Percentiles rank a stretch among this genome's conserved stretches.
These are phyloP conservation scores for Microctenopoma stevenorrisi DNA, from an alignment of 2,797 vertebrate species.

Conservation along the genomic window DNA sequence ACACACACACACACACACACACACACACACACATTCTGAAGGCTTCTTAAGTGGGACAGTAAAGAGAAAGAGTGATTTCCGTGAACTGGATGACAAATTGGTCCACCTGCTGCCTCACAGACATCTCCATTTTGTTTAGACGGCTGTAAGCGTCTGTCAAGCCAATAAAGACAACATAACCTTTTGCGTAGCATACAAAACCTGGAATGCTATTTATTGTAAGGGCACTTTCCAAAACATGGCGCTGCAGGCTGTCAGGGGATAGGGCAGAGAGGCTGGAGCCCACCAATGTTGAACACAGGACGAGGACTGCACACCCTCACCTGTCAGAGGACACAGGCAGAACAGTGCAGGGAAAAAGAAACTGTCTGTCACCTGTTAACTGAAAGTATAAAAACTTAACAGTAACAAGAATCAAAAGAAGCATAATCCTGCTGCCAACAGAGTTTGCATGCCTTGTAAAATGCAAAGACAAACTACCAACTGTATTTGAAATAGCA, in stretches of 20 bases:
- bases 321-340: conserved; percentile 36
- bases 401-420: conserved; percentile 1
- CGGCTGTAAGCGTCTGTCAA: conserved; percentile 63
- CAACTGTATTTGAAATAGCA: neutral
- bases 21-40: too few species aligned
- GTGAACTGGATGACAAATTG: conserved; percentile 59
- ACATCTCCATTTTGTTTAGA: conserved; percentile 72
- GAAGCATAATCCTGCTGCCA: neutral
- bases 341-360: conserved; percentile 1
- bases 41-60: conserved; percentile 16
- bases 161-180: conserved; percentile 74
- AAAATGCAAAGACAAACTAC: neutral
- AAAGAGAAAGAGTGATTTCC: conserved; percentile 25
- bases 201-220: conserved; percentile 74
- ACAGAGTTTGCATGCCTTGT: too few species aligned
- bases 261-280: conserved; percentile 19
- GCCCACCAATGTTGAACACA: conserved; percentile 34
- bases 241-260: conserved; percentile 54
- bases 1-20: too few species aligned
- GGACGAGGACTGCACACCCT: conserved; percentile 40
- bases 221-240: conserved; percentile 71
- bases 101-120: conserved; percentile 72
- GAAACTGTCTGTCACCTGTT: conserved; percentile 3
- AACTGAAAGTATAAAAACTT: conserved; percentile 12
- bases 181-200: conserved; percentile 64